Base-by-base conservation (phyloP, 2,797 vertebrate genomes). In the Hypotaenidia okinawae region DNA sequence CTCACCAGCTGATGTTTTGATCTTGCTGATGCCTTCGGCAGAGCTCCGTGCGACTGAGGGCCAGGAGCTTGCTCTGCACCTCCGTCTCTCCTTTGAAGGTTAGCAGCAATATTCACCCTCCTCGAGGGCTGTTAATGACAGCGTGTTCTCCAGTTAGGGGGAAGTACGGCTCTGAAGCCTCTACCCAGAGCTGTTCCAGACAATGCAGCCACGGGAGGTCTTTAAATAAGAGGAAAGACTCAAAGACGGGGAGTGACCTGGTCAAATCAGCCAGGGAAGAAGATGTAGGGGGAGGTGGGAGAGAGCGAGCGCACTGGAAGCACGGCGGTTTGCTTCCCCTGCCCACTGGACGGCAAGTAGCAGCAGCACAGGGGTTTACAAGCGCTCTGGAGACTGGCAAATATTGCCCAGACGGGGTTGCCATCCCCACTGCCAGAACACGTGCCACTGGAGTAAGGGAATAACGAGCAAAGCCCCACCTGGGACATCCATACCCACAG, bases 161-260 rank as follows among this genome's bases (percentile, higher is more conserved):
- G 78, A 89, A 93, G 74, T 35, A 43, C 10, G 1, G 59, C 95
- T 92, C 89, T 84, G 67, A 75, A 93, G 47, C 80, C 80, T 92
- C 75, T 75, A 63, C n/a, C 75, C 61, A n/a, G 72, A 86, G 84
- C 80, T 91, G 43, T 37, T 93, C 35, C 85, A 94, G 87, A 94
- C 82, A 95, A 88, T 86, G 87, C 69, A 72, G 91, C 91, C 73
- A 75, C 4, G 0, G 93, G 89, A 64, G 54, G 79, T 27, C 93
- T 86, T 75, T 54, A 81, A 89, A 33, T 54, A 49, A 85, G 68
- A 94, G 69, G 45, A 51, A 87, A 72, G 62, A 78, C 88, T 72
- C 62, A 84, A 95, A 86, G 69, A 81, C 57, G 45, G 67, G 69
- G 87, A 84, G 41, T 51, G 79, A 95, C 80, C 82, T 93, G 85